Conservation (phyloP, 2,113 vertebrate species). For the Copsychus sechellarum region DNA sequence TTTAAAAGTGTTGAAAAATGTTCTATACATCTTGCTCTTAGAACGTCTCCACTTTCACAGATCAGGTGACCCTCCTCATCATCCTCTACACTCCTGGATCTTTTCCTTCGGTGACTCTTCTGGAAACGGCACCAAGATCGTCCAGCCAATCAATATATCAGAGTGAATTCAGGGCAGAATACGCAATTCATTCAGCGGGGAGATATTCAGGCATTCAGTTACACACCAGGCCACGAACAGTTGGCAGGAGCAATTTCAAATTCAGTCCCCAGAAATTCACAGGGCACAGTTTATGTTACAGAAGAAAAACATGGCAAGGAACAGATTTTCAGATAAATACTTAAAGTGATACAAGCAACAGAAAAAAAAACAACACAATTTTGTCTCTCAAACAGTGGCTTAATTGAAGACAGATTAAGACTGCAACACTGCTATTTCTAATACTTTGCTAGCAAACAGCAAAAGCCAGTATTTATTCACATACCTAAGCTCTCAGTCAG, state of each 20-base stretch:
- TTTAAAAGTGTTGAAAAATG: slow-evolving; percentile 90
- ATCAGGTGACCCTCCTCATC: slow-evolving; percentile 99
- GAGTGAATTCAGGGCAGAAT: slow-evolving; percentile 94
- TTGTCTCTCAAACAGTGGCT: slow-evolving; percentile 79
- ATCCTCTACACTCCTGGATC: slow-evolving; percentile 99
- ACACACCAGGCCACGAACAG: slow-evolving; percentile 89
- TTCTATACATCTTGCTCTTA: slow-evolving; percentile 99
- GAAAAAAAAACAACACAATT: slow-evolving; percentile 83
- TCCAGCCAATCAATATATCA: slow-evolving; percentile 88
- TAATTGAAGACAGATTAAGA: slow-evolving; percentile 79
- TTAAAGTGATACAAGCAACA: slow-evolving; percentile 84
- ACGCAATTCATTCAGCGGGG: slow-evolving; percentile 97
- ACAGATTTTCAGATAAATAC: slow-evolving; percentile 99
- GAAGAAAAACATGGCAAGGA: slow-evolving; percentile 99
- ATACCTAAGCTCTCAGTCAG: slow-evolving; percentile 24
- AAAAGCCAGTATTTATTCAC: slow-evolving; percentile 1
- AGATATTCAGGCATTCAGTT: slow-evolving; percentile 98
- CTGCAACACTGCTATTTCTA: slow-evolving; percentile 69
- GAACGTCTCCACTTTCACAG: slow-evolving; percentile 99
- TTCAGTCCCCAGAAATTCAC: slow-evolving; percentile 98
- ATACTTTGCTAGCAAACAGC: slow-evolving; percentile 56
- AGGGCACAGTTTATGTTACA: slow-evolving; percentile 99
- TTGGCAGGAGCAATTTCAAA: slow-evolving; percentile 98
- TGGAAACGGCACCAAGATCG: slow-evolving; percentile 91
- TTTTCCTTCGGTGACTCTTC: slow-evolving; percentile 98